A percentile compares a stretch with the other conserved stretches of the same genome.
Conservation (phyloP, 2,113 vertebrate genomes). For the Thomomys bottae region DNA sequence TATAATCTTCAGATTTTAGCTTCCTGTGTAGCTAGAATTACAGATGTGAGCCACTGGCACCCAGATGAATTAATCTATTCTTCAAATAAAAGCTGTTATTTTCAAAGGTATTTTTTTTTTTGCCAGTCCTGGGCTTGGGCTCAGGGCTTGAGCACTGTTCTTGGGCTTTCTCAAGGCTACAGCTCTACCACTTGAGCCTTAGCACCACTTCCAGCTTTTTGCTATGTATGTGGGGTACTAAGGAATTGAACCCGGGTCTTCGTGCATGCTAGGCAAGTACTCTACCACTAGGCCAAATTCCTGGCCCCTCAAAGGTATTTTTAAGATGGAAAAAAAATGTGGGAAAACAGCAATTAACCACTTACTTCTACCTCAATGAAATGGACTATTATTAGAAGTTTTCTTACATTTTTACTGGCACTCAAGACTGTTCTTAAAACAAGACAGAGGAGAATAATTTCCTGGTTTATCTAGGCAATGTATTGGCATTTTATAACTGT, state of each 20-base stretch:
- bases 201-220: no score
- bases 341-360: background rate
- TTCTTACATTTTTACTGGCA: background rate
- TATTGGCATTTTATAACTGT: conserved; percentile 4
- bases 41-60: no score
- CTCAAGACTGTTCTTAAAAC: background rate
- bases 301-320: background rate
- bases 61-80: background rate
- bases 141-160: no score
- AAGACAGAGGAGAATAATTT: conserved; percentile 47
- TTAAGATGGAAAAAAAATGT: background rate
- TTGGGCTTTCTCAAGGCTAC: no score
- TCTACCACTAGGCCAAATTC: no score
- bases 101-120: conserved; percentile 21
- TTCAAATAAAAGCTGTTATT: background rate
- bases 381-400: background rate
- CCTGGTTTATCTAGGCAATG: background rate
- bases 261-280: no score
- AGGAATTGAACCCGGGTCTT: no score
- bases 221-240: no score
- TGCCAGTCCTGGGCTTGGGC: no score
- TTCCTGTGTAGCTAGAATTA: no score
- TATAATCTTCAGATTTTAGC: no score
- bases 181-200: no score
- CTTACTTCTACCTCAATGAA: background rate